Base-by-base conservation (phyloP, 2,113 vertebrate genomes). In the Illadopsis cleaveri region DNA sequence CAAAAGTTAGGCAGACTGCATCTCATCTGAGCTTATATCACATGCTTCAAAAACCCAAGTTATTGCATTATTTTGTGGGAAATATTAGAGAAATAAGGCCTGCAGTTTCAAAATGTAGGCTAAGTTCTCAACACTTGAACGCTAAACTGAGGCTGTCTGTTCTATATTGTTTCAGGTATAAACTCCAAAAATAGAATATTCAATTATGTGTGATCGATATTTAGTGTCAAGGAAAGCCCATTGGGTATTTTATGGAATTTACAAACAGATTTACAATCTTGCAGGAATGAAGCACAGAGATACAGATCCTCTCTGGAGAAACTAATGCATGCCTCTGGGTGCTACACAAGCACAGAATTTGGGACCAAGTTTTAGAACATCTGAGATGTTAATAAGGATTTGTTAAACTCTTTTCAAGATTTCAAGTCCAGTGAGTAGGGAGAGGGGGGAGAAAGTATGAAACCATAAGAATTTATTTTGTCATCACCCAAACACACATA, bases 101-200 rank as follows among this genome's bases (percentile, higher is more conserved):
- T 68, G 42, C 42, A 73, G 35, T 66, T 89, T 70, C 47, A 89
- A 87, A 85, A 90, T 66, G 35, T 30, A 93, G 92, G 66, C 82
- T 71, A 80, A 61, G 19, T 81, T 93, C 86, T 90, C 86, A 86
- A 24, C 44, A 70, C 30, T 50, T 50, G 54, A 77, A 72, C 61
- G 62, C 53, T 88, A 85, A 79, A 92, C 68, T 86, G 70, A 95
- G 76, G 64, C 47, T 42, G 33, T 51, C 51, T 78, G 68, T 73
- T 86, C 96, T 90, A 70, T 62, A 80, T 33, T 37, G 62, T 91
- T 83, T 78, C 68, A 92, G 54, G 45, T 51, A 86, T 19, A 54
- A 88, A 62, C 44, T 89, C 72, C 58, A 77, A 66, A 94, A 90
- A 81, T 47, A 90, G 80, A 89, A 50, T 44, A 93, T 65, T 88